phyloP scores from a whole-genome alignment of 2,888 invertebrate genomes.

The Cenopis cana region DNA sequence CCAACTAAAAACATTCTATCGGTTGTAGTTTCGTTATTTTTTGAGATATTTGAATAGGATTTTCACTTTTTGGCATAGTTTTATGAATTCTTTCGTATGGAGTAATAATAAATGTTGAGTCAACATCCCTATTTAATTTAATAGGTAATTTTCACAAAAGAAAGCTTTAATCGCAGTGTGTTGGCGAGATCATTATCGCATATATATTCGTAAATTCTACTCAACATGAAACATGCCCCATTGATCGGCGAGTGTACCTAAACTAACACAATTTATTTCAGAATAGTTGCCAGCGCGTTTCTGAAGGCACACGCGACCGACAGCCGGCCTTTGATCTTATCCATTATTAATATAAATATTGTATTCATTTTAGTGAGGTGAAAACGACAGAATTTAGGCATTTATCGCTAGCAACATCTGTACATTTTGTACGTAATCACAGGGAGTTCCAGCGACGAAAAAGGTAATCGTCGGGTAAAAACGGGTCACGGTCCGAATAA shows the following conservation, averaged over 20 bases:
- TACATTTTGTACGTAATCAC: conserved; percentile 44
- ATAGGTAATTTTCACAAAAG: not conserved
- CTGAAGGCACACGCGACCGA: conserved; percentile 36
- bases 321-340: conserved; percentile 43
- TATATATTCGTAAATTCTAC: conserved; percentile 5
- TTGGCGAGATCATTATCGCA: not conserved
- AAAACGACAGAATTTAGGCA: conserved; percentile 42
- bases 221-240: conserved; percentile 9
- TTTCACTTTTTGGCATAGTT: too few relatives aligned
- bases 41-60: too few relatives aligned
- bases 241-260: conserved; percentile 16
- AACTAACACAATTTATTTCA: conserved; percentile 16
- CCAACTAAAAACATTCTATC: too few relatives aligned
- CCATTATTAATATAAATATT: conserved; percentile 43
- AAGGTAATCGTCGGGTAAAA: conserved; percentile 39
- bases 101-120: too few relatives aligned
- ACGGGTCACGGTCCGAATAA: conserved; percentile 4
- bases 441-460: conserved; percentile 37
- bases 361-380: conserved; percentile 44
- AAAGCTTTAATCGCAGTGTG: conserved; percentile 2
- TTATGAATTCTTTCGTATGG: too few relatives aligned
- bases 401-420: conserved; percentile 40
- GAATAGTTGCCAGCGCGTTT: conserved; percentile 4
- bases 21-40: too few relatives aligned
- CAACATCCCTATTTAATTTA: too few relatives aligned